These are phyloP conservation scores for Oreochromis grahami DNA, from an alignment of 2,797 vertebrate species.

Conservation along the genomic window DNA sequence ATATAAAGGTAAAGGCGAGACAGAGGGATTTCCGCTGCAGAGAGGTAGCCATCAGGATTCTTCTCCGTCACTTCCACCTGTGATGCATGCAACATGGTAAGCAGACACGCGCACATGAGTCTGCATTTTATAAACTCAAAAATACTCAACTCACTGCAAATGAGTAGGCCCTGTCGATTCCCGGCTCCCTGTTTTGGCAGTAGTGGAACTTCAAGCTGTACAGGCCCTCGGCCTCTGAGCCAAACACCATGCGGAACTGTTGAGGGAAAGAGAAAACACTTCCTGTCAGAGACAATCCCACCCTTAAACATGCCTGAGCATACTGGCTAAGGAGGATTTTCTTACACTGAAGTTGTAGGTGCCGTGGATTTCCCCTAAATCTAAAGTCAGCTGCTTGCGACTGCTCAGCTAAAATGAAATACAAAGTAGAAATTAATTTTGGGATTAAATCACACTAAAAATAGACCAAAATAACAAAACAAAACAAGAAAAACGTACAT, in stretches of 20 bases:
- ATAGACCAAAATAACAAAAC: background rate
- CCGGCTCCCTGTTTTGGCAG: conserved; percentile 55
- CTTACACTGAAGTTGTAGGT: conserved; percentile 81
- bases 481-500: background rate
- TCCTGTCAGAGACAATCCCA: background rate
- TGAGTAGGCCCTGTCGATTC: conserved; percentile 49
- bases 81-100: background rate
- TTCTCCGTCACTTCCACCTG: conserved; percentile 79
- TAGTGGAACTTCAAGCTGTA: conserved; percentile 84
- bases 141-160: conserved; percentile 68
- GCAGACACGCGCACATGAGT: background rate
- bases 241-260: conserved; percentile 76
- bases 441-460: background rate
- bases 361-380: conserved; percentile 42
- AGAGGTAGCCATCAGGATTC: conserved; percentile 78
- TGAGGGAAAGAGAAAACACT: background rate
- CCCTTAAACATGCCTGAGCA: background rate
- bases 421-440: background rate
- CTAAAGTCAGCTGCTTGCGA: conserved; percentile 32
- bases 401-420: conserved; percentile 43
- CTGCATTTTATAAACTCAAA: background rate
- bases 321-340: background rate
- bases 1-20: conserved; percentile 83
- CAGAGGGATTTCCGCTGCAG: conserved; percentile 81
- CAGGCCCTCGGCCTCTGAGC: conserved; percentile 69